A percentile compares a stretch with the other conserved stretches of the same genome.
Conservation (phyloP, 1,140 invertebrate genomes). For the Pseudomyrmex concolor region DNA sequence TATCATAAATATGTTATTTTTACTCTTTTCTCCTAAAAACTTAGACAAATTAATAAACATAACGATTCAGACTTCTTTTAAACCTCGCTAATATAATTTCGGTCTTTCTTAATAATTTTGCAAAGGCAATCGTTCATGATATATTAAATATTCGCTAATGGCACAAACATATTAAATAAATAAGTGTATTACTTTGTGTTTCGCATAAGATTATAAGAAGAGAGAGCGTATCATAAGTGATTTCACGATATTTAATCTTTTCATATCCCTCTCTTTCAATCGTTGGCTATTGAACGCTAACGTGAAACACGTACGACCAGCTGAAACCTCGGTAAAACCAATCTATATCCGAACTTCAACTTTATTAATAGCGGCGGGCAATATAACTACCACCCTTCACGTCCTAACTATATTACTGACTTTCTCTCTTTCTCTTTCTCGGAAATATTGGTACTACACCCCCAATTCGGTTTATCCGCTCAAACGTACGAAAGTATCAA, state of each 20-base stretch:
- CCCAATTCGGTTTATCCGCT: not conserved
- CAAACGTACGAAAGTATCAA: constrained; percentile 18
- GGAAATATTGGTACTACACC: constrained; percentile 19
- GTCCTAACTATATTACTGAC: constrained; percentile 76
- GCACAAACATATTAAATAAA: not conserved
- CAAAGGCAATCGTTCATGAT: no score
- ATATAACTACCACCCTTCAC: constrained; percentile 78
- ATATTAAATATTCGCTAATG: not conserved
- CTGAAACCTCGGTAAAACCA: constrained; percentile 64
- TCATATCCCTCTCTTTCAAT: constrained; percentile 12
- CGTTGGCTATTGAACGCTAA: constrained; percentile 35
- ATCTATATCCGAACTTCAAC: constrained; percentile 79
- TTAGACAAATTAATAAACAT: no score
- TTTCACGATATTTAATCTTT: constrained; percentile 43
- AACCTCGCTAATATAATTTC: no score
- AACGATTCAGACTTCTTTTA: no score
- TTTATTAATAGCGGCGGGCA: constrained; percentile 81
- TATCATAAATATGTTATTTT: not conserved
- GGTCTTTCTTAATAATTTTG: no score
- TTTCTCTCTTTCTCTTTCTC: constrained; percentile 28
- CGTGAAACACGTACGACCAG: constrained; percentile 28
- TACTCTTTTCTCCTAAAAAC: no score
- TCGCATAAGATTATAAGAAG: not conserved
- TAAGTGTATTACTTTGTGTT: not conserved
- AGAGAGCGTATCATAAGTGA: not conserved